These are phyloP conservation scores for Todiramphus saurophagus DNA, from an alignment of 2,113 vertebrate genomes.

Conservation along the genomic window DNA sequence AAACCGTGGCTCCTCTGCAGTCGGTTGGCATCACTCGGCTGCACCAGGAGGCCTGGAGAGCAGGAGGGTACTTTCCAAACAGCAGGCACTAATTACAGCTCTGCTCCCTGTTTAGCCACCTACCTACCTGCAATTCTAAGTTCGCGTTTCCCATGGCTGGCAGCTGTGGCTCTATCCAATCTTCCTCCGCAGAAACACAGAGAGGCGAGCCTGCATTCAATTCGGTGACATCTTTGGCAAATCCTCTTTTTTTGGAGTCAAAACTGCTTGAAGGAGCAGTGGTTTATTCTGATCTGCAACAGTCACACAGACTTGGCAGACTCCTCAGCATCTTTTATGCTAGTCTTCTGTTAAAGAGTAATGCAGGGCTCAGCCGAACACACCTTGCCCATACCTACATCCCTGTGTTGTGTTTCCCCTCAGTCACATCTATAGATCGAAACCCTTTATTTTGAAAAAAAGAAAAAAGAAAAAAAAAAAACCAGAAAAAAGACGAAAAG, in stretches of 20 bases:
- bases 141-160: background rate
- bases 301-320: background rate
- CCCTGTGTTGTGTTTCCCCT: background rate
- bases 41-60: slow-evolving; percentile 33
- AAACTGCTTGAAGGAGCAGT: background rate
- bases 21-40: background rate
- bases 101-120: background rate
- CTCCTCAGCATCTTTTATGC: background rate
- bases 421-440: background rate
- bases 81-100: background rate
- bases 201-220: background rate
- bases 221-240: background rate
- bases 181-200: background rate
- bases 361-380: background rate
- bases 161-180: accelerated
- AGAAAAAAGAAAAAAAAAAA: background rate
- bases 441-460: background rate
- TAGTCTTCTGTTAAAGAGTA: background rate
- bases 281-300: background rate
- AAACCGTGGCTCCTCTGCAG: slow-evolving; percentile 18
- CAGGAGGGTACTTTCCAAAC: slow-evolving; percentile 30
- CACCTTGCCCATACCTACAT: background rate
- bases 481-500: no score
- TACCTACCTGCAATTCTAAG: background rate
- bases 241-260: background rate